Evolutionary conservation across 2,113 vertebrate genomes (phyloP).

Genomic region (Andinoacara biseriatus): DNA sequence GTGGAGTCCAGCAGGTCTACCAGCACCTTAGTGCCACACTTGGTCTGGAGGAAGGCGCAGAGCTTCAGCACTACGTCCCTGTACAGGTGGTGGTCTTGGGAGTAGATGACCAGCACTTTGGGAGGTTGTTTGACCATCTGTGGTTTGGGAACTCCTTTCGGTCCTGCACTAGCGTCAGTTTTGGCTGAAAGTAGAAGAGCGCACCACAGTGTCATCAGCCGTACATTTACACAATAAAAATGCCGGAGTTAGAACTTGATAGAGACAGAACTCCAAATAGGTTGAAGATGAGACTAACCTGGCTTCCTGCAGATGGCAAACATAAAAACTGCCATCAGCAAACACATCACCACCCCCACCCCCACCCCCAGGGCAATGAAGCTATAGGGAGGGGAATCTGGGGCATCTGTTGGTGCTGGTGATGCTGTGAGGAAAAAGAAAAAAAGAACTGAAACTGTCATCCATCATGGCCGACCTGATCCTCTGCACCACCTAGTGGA

Average conservation of each 20-base stretch:
- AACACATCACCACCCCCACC: neutral
- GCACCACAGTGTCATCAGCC: accelerated
- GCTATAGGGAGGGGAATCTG: neutral
- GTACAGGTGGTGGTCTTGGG: slow-evolving; percentile 90
- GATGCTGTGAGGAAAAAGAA: slow-evolving; percentile 10
- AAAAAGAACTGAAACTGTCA: no score
- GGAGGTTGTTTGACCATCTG: slow-evolving; percentile 31
- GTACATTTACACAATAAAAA: neutral
- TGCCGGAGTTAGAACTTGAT: neutral
- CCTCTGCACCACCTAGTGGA: no score
- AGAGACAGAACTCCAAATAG: neutral
- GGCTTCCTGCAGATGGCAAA: slow-evolving; percentile 16
- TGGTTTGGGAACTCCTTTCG: neutral
- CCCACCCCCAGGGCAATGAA: neutral
- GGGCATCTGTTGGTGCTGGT: accelerated
- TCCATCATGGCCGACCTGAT: no score
- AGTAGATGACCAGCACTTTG: slow-evolving; percentile 92
- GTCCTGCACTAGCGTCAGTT: accelerated
- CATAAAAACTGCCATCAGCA: neutral
- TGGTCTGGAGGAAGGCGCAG: slow-evolving; percentile 87
- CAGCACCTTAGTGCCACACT: slow-evolving; percentile 90
- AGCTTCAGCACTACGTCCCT: slow-evolving; percentile 91
- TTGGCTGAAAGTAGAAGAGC: slow-evolving; percentile 24
- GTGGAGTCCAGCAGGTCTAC: slow-evolving; percentile 88
- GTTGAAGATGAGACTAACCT: slow-evolving; percentile 38